Evolutionary conservation across 2,888 invertebrate species (phyloP).

Genomic region (Phytoseiulus persimilis): DNA sequence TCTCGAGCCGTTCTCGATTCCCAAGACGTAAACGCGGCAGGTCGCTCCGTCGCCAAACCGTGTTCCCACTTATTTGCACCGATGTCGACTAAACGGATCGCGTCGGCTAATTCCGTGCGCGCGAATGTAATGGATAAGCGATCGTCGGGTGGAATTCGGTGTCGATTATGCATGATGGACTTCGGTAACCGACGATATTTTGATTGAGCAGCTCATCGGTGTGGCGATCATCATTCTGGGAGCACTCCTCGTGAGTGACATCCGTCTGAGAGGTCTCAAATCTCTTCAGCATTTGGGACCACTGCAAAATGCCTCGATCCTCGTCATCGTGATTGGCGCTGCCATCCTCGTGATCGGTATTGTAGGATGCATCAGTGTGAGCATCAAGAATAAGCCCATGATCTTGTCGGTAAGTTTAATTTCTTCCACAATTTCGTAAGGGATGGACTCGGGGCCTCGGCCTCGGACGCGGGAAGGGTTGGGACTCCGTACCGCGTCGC

Average conservation of each 20-base stretch:
- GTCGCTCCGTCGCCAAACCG: not conserved
- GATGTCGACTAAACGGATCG: not conserved
- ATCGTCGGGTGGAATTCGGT: too few species aligned
- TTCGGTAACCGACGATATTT: not conserved
- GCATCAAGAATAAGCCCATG: not conserved
- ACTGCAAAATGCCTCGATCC: slow-evolving; percentile 6
- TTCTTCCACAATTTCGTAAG: not conserved
- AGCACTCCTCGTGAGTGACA: not conserved
- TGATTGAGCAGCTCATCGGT: not conserved
- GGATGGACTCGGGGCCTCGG: too few species aligned
- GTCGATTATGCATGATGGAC: not conserved
- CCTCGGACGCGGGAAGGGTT: too few species aligned
- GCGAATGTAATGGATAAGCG: not conserved
- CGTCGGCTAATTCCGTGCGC: not conserved
- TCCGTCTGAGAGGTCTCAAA: slow-evolving; percentile 13
- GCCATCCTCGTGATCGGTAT: not conserved
- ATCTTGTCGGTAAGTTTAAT: not conserved
- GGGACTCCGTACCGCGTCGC: too few species aligned
- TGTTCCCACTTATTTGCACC: not conserved
- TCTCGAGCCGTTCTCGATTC: not conserved
- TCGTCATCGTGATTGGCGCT: slow-evolving; percentile 5
- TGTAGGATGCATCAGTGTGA: slow-evolving; percentile 14
- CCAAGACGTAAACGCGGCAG: not conserved
- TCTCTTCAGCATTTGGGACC: slow-evolving; percentile 23
- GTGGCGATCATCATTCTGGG: slow-evolving; percentile 19